Evolutionary conservation across 92 coral and sea anemone species (phyloP).

Genomic region (Paragorgia papillata): DNA sequence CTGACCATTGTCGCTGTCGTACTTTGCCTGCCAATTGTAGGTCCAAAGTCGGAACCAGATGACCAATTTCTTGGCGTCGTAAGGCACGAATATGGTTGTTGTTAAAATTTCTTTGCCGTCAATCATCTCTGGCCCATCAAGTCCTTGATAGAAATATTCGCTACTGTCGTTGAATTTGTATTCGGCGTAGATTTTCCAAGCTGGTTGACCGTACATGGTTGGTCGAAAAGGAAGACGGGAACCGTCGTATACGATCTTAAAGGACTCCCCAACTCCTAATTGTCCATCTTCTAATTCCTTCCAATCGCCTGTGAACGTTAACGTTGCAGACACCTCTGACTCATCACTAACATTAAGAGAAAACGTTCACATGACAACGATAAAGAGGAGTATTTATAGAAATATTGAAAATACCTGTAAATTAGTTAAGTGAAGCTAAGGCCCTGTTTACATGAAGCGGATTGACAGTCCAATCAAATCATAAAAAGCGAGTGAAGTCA

Average conservation of each 20-base stretch:
- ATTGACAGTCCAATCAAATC: too few species aligned
- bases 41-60: conserved; percentile 5
- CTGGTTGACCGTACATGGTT: too few species aligned
- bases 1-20: conserved; percentile 25
- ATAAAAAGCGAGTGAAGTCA: too few species aligned
- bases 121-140: background rate
- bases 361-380: too few species aligned
- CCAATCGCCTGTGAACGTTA: background rate
- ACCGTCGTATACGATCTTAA: background rate
- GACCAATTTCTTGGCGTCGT: background rate
- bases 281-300: background rate
- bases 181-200: background rate
- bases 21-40: background rate
- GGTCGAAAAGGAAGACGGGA: background rate
- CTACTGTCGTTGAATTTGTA: conserved; percentile 6
- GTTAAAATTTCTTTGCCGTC: background rate
- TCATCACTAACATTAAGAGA: too few species aligned
- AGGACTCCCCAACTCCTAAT: background rate
- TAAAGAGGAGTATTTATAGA: too few species aligned
- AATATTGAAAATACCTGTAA: too few species aligned
- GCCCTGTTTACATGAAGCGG: too few species aligned
- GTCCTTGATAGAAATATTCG: background rate
- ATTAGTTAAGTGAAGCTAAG: too few species aligned
- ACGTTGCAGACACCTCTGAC: too few species aligned
- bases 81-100: background rate